Conservation (phyloP, 2,113 vertebrate genomes). For the Amphilophus citrinellus region DNA sequence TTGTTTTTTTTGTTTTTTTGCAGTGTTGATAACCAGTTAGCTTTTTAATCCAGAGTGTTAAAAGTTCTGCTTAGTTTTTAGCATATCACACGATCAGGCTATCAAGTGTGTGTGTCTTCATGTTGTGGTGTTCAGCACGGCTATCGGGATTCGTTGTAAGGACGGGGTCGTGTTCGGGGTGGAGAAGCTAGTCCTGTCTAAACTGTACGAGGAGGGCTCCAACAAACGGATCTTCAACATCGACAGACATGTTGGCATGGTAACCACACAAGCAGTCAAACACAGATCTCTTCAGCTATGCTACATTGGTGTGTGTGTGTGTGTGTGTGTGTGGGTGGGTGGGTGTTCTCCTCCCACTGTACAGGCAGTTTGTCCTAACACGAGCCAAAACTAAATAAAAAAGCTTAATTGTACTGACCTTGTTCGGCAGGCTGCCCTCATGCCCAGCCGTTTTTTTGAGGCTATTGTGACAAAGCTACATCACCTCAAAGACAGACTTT, state of each 20-base stretch:
- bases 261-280: constrained; percentile 68
- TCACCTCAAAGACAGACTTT: background rate
- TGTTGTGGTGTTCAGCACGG: constrained; percentile 85
- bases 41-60: background rate
- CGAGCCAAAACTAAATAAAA: background rate
- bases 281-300: background rate
- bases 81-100: background rate
- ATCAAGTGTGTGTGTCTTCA: constrained; percentile 30
- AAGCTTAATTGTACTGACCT: too few species aligned
- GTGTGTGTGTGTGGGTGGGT: background rate
- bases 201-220: constrained; percentile 97
- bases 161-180: constrained; percentile 98
- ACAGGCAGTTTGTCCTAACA: too few species aligned
- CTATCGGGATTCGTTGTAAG: constrained; percentile 96
- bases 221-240: constrained; percentile 99
- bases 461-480: rapidly evolving
- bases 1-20: background rate
- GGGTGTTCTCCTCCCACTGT: too few species aligned
- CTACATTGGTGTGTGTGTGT: background rate
- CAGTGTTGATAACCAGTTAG: background rate
- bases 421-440: background rate
- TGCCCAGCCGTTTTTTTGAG: too few species aligned
- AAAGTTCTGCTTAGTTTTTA: background rate
- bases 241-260: constrained; percentile 97
- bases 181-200: constrained; percentile 97